Percentiles rank a stretch among this genome's conserved stretches.
These are phyloP conservation scores for Petrophora chlorosata DNA, from an alignment of 2,888 invertebrate genomes.

Conservation along the genomic window DNA sequence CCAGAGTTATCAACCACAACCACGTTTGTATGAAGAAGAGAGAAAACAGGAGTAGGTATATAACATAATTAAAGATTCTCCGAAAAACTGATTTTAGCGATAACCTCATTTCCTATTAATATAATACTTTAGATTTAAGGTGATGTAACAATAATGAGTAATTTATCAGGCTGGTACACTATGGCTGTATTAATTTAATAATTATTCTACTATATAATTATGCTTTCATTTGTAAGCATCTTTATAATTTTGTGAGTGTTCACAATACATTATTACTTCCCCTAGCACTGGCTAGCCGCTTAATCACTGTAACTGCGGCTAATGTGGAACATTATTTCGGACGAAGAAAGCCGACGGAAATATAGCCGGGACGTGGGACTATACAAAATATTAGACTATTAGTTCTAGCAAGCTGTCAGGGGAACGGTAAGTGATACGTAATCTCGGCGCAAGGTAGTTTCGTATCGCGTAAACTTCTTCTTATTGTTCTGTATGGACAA, in stretches of 20 bases:
- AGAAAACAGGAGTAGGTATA: no score
- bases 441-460: constrained; percentile 13
- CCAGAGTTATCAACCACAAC: no score
- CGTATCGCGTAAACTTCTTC: constrained; percentile 5
- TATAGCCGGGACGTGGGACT: constrained; percentile 66
- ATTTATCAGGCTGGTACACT: no score
- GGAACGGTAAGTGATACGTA: constrained; percentile 21
- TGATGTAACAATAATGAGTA: no score
- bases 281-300: constrained; percentile 65
- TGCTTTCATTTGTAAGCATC: constrained; percentile 16
- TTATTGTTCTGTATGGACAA: not conserved
- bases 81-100: no score
- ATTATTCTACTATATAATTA: no score
- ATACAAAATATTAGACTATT: constrained; percentile 66
- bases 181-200: no score
- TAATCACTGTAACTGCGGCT: constrained; percentile 80
- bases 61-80: no score
- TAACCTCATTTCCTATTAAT: no score
- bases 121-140: no score
- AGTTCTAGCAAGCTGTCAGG: constrained; percentile 36
- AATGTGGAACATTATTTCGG: constrained; percentile 76
- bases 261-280: constrained; percentile 66
- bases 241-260: constrained; percentile 49
- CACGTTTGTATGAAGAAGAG: no score
- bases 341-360: constrained; percentile 69